phyloP scores from a whole-genome alignment of 2,113 vertebrate species.

The Hemibagrus wyckioides region DNA sequence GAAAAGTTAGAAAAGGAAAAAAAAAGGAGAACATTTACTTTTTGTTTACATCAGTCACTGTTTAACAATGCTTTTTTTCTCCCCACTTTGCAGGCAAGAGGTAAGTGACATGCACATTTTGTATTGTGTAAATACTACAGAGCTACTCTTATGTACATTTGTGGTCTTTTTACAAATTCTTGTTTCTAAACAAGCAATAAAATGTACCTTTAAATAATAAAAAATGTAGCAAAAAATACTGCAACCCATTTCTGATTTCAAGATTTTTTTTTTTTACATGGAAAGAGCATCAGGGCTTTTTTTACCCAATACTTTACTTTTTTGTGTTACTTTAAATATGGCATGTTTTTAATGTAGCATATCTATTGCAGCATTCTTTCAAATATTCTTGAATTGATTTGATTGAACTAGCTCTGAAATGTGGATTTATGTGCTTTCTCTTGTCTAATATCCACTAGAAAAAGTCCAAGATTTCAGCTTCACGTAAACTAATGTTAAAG shows the following conservation, averaged over 20 bases:
- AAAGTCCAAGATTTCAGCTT: slow-evolving; percentile 96
- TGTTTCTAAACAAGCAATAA: not conserved
- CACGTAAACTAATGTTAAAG: slow-evolving; percentile 93
- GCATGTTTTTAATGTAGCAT: not conserved
- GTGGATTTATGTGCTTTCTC: not conserved
- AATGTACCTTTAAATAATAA: not conserved
- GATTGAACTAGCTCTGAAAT: not conserved
- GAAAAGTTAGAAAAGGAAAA: not conserved
- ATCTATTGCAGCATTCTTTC: not conserved
- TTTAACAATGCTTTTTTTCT: slow-evolving; percentile 22
- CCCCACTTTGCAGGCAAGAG: slow-evolving; percentile 65
- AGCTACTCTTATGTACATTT: not conserved
- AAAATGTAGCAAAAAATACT: not conserved
- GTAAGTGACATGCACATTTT: slow-evolving; percentile 56
- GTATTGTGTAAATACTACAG: not conserved
- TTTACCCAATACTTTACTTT: not conserved
- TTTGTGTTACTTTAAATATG: too few species aligned
- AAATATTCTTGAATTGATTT: not conserved
- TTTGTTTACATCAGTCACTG: not conserved
- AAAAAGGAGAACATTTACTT: not conserved
- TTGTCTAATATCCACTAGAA: slow-evolving; percentile 65
- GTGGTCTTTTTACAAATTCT: not conserved
- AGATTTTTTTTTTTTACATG: not conserved
- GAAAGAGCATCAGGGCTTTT: not conserved
- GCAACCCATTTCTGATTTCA: not conserved